Percentiles rank a stretch among this genome's conserved stretches.
phyloP scores from a whole-genome alignment of 1,140 invertebrate genomes.

The Drosophila fuyamai region DNA sequence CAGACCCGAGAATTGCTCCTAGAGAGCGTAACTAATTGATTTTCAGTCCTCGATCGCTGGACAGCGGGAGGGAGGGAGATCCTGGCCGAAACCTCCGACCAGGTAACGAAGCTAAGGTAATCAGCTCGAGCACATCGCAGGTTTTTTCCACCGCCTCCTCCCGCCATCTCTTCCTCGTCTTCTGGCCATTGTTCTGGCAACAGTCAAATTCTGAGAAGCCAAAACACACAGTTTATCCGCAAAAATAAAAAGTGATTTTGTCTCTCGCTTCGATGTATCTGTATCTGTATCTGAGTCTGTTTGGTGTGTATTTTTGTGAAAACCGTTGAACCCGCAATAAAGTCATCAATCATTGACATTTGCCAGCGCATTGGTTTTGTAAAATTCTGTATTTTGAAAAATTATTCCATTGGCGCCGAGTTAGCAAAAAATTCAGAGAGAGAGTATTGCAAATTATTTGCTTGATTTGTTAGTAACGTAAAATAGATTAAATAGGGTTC shows the following conservation, averaged over 20 bases:
- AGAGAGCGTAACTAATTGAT: constrained; percentile 79
- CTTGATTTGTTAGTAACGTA: too few relatives aligned
- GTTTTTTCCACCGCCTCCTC: constrained; percentile 65
- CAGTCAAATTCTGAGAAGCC: constrained; percentile 73
- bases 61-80: constrained; percentile 39
- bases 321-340: constrained; percentile 83
- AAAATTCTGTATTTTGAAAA: constrained; percentile 61
- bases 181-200: constrained; percentile 53
- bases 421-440: constrained; percentile 11
- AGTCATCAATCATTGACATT: constrained; percentile 84
- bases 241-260: constrained; percentile 80
- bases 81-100: constrained; percentile 22
- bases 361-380: constrained; percentile 64
- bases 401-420: constrained; percentile 74
- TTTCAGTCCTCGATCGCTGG: constrained; percentile 55
- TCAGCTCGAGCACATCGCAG: constrained; percentile 71
- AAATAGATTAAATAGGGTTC: too few relatives aligned
- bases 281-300: constrained; percentile 40
- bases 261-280: constrained; percentile 44
- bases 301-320: constrained; percentile 65
- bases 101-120: constrained; percentile 73
- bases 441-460: constrained; percentile 8
- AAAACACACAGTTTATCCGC: constrained; percentile 75
- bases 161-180: constrained; percentile 15
- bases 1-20: constrained; percentile 36